A percentile compares a stretch with the other conserved stretches of the same genome.
phyloP scores from a whole-genome alignment of 2,797 vertebrate genomes.

The Gambelia wislizenii region DNA sequence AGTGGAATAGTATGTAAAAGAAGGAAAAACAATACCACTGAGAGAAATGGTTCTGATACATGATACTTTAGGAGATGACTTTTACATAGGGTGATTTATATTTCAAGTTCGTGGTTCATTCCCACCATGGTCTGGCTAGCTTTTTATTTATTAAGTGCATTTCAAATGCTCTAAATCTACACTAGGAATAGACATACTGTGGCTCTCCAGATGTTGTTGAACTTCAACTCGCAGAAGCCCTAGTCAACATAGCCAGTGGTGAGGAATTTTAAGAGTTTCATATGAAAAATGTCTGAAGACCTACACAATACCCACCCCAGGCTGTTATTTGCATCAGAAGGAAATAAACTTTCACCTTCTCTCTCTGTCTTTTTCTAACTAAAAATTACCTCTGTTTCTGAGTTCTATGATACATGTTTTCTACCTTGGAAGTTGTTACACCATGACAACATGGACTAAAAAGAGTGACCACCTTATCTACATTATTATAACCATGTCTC shows the following conservation, averaged over 20 bases:
- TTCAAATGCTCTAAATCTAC: background rate
- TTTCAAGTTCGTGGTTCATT: background rate
- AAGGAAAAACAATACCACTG: background rate
- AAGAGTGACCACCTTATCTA: background rate
- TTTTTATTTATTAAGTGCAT: background rate
- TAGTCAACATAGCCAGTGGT: too few relatives aligned
- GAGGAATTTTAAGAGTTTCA: too few relatives aligned
- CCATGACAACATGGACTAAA: background rate
- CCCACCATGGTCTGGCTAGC: background rate
- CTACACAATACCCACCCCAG: too few relatives aligned
- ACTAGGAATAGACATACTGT: too few relatives aligned
- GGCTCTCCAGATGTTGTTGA: too few relatives aligned
- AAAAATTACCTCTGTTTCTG: background rate
- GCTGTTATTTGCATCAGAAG: background rate
- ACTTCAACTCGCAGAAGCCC: too few relatives aligned
- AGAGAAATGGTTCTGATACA: background rate
- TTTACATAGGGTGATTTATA: background rate
- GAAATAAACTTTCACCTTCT: too few relatives aligned
- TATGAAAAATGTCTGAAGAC: too few relatives aligned
- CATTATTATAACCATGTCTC: background rate
- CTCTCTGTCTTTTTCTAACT: background rate
- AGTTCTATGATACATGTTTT: background rate
- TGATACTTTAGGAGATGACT: background rate
- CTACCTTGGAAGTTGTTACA: background rate
- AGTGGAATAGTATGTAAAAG: background rate